phyloP scores from a whole-genome alignment of 2,797 vertebrate species.

The Acanthiza pusilla region DNA sequence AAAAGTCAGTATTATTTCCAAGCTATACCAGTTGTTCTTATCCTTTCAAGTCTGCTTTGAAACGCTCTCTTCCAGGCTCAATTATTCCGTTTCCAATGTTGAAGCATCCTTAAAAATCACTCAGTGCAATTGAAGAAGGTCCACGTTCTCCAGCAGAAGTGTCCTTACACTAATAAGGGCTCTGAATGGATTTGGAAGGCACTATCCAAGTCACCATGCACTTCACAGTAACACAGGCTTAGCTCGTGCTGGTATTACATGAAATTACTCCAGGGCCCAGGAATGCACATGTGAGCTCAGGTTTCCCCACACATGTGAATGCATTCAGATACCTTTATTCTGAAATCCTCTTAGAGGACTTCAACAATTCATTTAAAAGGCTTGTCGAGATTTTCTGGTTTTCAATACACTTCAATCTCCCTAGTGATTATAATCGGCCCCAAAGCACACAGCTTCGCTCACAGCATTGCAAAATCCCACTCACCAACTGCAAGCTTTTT shows the following conservation, averaged over 20 bases:
- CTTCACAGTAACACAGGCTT: background rate
- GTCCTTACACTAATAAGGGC: background rate
- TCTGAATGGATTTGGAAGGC: background rate
- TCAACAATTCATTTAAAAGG: background rate
- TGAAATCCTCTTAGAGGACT: background rate
- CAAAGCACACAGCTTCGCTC: background rate
- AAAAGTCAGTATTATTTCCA: constrained; percentile 1
- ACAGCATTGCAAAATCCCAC: background rate
- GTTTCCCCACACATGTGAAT: background rate
- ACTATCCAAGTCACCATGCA: background rate
- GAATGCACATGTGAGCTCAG: background rate
- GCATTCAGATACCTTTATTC: background rate
- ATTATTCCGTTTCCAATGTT: background rate
- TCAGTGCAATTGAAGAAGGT: background rate
- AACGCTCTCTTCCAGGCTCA: background rate
- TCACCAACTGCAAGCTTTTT: background rate
- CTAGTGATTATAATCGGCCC: background rate
- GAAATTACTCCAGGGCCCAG: background rate
- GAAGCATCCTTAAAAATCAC: background rate
- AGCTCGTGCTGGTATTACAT: background rate
- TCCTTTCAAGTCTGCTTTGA: constrained; percentile 17
- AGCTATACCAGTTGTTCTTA: constrained; percentile 13
- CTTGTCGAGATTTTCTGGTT: background rate
- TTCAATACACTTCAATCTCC: background rate
- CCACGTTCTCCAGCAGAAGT: background rate